A percentile compares a stretch with the other conserved stretches of the same genome.
These are phyloP conservation scores for Thereva unica DNA, from an alignment of 2,888 invertebrate species.

Conservation along the genomic window DNA sequence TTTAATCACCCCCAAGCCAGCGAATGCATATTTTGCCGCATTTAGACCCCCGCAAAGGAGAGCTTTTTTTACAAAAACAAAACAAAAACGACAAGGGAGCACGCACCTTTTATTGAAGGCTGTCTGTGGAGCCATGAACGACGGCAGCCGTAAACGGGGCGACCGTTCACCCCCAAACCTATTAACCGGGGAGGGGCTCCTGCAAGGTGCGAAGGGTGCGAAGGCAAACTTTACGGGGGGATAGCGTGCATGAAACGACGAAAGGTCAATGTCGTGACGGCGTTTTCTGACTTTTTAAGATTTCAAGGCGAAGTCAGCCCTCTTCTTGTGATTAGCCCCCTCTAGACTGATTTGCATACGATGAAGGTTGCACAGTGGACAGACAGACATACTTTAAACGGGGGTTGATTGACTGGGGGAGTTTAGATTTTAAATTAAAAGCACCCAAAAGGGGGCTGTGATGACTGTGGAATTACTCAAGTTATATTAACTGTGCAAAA, in stretches of 20 bases:
- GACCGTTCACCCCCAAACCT: conserved; percentile 26
- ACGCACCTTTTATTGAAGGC: conserved; percentile 26
- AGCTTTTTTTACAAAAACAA: not conserved
- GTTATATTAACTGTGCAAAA: too few species aligned
- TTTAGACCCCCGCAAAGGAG: conserved; percentile 3
- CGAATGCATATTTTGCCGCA: not conserved
- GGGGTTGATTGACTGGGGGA: conserved; percentile 6
- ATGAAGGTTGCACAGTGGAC: conserved; percentile 11
- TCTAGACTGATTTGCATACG: conserved; percentile 13
- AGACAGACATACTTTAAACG: conserved; percentile 21
- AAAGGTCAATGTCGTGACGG: conserved; percentile 54
- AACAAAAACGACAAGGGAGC: not conserved
- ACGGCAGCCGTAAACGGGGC: conserved; percentile 9
- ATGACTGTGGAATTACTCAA: too few species aligned
- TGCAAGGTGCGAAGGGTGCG: not conserved
- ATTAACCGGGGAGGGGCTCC: conserved; percentile 18
- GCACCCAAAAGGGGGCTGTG: too few species aligned
- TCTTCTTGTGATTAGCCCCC: conserved; percentile 13
- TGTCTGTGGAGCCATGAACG: conserved; percentile 16
- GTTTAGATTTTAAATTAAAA: not conserved
- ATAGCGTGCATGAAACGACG: conserved; percentile 43
- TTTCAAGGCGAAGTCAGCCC: conserved; percentile 19
- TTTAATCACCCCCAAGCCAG: too few species aligned
- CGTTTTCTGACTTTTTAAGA: conserved; percentile 29
- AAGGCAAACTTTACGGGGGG: conserved; percentile 19